Base-by-base conservation (phyloP, 2,797 vertebrate species). In the Falco berigora region DNA sequence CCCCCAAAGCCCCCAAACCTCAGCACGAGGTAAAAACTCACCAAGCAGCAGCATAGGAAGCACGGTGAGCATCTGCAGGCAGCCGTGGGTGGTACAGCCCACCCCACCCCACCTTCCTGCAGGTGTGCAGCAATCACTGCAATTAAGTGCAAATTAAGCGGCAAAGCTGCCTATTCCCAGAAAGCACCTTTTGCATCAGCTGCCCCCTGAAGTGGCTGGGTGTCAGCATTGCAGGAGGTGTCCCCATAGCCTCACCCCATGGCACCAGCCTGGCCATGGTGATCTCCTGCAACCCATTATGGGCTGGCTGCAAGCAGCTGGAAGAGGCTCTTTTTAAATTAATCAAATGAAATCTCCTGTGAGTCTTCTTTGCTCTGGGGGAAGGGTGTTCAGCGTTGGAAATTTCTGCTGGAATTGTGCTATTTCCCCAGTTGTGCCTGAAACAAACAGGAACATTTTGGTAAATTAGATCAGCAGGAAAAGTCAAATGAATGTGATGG, bases 381-480 rank as follows among this genome's bases (percentile, higher is more conserved):
- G 67, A 55, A 74, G 81, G 81, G 62, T 90, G 53, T 72, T 90
- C 10, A 5, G 74, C 73, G 69, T 68, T 77, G 46, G 64, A 79
- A 75, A 63, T 58, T 58, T 79, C 82, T 82, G 34, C 63, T 58
- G 52, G 87, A 94, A 87, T 71, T 0, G 2, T 91, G 71, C 73
- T 89, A 66, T 97, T 97, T 97, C 91, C 94, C 89, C 71, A 85
- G 79, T 94, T 77, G 78, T 64, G 92, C 73, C 86, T 78, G 46
- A 95, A 92, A 95, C 89, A 92, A 95, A 89, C 78, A 61, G 87
- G 82, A 64, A 49, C 74, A 87, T 74, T 79, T 94, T 87, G 63
- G 76, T 92, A 90, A 94, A 95, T 89, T 74, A 94, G 75, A 96
- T 91, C 92, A 94, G 91, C 90, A 42, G 97, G 94, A 92, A 93